These are phyloP conservation scores for Phalacrocorax carbo DNA, from an alignment of 2,113 vertebrate species.

Conservation along the genomic window DNA sequence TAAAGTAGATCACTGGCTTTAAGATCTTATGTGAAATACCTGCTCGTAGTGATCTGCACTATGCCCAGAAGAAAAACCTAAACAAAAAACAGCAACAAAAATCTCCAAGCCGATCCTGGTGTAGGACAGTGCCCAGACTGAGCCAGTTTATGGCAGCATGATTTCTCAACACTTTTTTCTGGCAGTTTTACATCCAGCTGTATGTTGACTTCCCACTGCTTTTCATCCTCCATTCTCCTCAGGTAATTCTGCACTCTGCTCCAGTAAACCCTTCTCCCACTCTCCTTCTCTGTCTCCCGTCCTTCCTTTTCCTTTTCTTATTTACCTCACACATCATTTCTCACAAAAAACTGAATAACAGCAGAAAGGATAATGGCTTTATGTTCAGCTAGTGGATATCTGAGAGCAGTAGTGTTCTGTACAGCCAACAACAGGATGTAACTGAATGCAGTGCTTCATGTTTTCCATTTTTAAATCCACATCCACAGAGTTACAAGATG, in stretches of 20 bases:
- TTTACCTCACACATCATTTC: constrained; percentile 7
- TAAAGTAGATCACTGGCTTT: neutral
- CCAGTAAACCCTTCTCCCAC: neutral
- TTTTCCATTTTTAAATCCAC: constrained; percentile 44
- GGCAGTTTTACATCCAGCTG: constrained; percentile 5
- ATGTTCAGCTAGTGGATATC: constrained; percentile 3
- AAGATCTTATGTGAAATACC: neutral
- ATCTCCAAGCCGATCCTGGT: neutral
- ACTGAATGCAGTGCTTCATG: neutral
- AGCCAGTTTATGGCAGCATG: neutral
- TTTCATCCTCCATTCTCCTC: neutral
- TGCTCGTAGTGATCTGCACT: neutral
- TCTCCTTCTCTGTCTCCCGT: neutral
- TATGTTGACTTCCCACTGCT: neutral
- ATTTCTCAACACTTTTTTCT: constrained; percentile 2
- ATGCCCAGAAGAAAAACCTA: neutral
- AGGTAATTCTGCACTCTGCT: neutral
- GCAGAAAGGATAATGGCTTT: constrained; percentile 27
- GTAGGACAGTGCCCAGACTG: neutral
- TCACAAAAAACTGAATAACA: neutral
- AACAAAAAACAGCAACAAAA: neutral
- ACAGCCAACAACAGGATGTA: neutral
- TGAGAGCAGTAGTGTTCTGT: neutral
- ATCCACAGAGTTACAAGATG: neutral
- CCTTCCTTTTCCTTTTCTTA: constrained; percentile 17